A percentile compares a stretch with the other conserved stretches of the same genome.
Evolutionary conservation across 2,113 vertebrate genomes (phyloP).

Genomic region (Stegostoma tigrinum): DNA sequence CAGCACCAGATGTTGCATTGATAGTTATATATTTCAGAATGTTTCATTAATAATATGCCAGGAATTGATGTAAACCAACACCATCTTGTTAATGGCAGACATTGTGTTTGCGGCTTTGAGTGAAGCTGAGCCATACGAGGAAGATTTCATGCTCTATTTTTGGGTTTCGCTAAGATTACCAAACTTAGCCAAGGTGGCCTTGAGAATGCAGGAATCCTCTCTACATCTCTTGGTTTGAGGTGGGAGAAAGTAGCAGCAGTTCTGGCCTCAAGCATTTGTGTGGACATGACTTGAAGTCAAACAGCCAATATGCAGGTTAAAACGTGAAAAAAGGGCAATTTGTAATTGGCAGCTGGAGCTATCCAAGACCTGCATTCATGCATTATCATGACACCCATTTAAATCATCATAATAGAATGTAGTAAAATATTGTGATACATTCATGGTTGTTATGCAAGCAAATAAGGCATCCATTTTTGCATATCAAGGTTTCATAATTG

Average conservation of each 20-base stretch:
- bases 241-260: not conserved
- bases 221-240: not conserved
- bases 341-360: not conserved
- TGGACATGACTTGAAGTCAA: not conserved
- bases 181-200: not conserved
- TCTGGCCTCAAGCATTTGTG: not conserved
- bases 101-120: not conserved
- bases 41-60: not conserved
- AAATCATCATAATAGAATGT: not conserved
- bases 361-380: not conserved
- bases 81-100: not conserved
- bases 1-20: not conserved
- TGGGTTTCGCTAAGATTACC: not conserved
- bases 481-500: not conserved
- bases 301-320: not conserved
- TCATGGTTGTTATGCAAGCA: not conserved
- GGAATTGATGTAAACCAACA: not conserved
- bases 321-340: not conserved
- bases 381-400: not conserved
- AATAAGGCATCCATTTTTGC: not conserved
- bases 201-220: not conserved
- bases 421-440: not conserved
- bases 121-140: not conserved
- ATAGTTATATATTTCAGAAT: not conserved
- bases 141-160: not conserved